Conservation (phyloP, 2,797 vertebrate species). For the Paguma larvata region DNA sequence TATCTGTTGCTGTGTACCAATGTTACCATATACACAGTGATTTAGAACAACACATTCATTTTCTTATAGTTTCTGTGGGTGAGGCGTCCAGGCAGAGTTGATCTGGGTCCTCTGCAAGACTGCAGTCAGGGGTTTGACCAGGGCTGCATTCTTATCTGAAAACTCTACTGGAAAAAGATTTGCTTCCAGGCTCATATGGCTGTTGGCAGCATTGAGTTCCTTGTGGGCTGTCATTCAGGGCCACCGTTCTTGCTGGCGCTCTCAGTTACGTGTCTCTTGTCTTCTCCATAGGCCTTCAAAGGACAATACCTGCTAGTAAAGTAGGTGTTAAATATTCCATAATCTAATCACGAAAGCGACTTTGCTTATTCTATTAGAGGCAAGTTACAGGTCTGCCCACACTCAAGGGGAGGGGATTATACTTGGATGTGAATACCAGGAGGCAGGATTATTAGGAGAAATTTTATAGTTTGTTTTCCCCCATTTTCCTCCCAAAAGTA, state of each 20-base stretch:
- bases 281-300: not conserved
- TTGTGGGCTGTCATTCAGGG: not conserved
- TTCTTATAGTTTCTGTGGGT: not conserved
- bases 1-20: not conserved
- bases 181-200: not conserved
- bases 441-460: constrained; percentile 27
- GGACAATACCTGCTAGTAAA: not conserved
- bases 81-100: not conserved
- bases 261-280: not conserved
- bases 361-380: constrained; percentile 15
- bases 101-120: not conserved
- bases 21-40: not conserved
- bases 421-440: not conserved
- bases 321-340: not conserved
- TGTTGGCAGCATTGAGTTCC: not conserved
- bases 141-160: constrained; percentile 17
- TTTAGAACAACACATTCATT: constrained; percentile 23
- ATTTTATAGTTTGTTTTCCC: not conserved
- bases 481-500: not conserved
- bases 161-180: not conserved
- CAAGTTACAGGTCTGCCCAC: not conserved
- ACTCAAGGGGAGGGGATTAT: not conserved
- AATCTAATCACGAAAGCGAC: not conserved
- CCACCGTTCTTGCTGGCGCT: not conserved
- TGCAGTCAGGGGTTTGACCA: not conserved